Evolutionary conservation across 1,140 invertebrate genomes (phyloP).

Genomic region (Drosophila lacteicornis): DNA sequence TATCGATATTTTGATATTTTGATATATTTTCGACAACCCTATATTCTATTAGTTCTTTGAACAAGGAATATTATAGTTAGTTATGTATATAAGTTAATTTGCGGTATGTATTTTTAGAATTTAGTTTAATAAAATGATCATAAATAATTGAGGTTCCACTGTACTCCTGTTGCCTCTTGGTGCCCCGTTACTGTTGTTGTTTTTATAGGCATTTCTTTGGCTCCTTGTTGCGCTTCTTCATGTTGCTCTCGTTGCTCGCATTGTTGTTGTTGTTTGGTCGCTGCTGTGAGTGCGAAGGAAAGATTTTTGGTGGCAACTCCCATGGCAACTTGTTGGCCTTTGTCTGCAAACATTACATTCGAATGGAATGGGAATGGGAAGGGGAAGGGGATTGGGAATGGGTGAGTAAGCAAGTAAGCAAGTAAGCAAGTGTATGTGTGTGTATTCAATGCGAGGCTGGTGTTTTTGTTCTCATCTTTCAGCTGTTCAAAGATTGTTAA

Average conservation of each 20-base stretch:
- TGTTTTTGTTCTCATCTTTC: conserved; percentile 52
- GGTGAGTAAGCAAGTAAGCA: conserved; percentile 1
- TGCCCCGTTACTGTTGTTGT: conserved; percentile 29
- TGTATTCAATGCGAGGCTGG: conserved; percentile 10
- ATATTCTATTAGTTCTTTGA: no score
- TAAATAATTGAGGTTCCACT: neutral
- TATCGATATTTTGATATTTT: no score
- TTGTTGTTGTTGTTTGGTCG: conserved; percentile 4
- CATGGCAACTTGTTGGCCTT: conserved; percentile 65
- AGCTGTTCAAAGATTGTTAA: conserved; percentile 58
- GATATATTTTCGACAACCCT: no score
- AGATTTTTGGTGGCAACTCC: conserved; percentile 49
- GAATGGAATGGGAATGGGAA: conserved; percentile 15
- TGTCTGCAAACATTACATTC: conserved; percentile 44
- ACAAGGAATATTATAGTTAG: no score
- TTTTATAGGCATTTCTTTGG: conserved; percentile 27
- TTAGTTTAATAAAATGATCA: no score
- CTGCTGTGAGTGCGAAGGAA: conserved; percentile 35
- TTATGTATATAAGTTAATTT: no score
- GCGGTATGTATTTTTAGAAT: no score
- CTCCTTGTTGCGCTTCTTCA: conserved; percentile 40
- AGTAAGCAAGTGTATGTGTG: conserved; percentile 1
- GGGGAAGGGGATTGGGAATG: neutral
- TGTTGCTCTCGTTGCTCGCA: conserved; percentile 17
- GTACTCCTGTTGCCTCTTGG: conserved; percentile 2